Base-by-base conservation (phyloP, 2,888 invertebrate genomes). In the Phortica magna region DNA sequence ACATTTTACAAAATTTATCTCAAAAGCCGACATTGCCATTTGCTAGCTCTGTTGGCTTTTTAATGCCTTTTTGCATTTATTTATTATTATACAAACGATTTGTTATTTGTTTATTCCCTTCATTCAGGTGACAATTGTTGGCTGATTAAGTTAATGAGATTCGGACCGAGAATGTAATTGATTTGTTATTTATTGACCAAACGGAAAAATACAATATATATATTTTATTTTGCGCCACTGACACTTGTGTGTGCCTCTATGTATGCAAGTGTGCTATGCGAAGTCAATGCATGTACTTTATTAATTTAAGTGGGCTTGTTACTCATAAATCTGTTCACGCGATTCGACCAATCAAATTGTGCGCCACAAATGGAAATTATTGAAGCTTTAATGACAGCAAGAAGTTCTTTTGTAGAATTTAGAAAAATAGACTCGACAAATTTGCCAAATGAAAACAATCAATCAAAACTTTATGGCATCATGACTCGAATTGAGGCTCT, bases 181-280 rank as follows among this genome's bases (percentile, higher is more conserved):
- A 71, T 71, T 71, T 71, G 53, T 71, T 71, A 71, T 71, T 71
- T 71, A 71, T 71, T 71, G n/a, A 55, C 70, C 70, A 71, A 71
- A 71, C 53, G 55, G 70, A 71, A 53, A 71, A 71, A 41, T 67
- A 67, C 67, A 61, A 61, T 61, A 61, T 68, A 68, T 17, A 48
- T n/a, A 48, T 43, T 68, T 68, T 43, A n/a, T 68, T 12, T 42
- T n/a, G 17, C 55, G 17, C 17, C 55, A 9, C 55, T 17, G 55
- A 7, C 14, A 55, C 17, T 55, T 31, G 31, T 31, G 31, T 31
- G 3, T 31, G 31, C 31, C 31, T 55, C 10, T 55, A 55, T 71
- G 48, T 12, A 42, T 53, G 2, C 31, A 64, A 22, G 48, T 39
- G 41, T n/a, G 12, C 14, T 12, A 22, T n/a, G 53, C 31, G 70